Percentiles rank a stretch among this genome's conserved stretches.
These are phyloP conservation scores for Heptranchias perlo DNA, from an alignment of 2,113 vertebrate species.

Conservation along the genomic window DNA sequence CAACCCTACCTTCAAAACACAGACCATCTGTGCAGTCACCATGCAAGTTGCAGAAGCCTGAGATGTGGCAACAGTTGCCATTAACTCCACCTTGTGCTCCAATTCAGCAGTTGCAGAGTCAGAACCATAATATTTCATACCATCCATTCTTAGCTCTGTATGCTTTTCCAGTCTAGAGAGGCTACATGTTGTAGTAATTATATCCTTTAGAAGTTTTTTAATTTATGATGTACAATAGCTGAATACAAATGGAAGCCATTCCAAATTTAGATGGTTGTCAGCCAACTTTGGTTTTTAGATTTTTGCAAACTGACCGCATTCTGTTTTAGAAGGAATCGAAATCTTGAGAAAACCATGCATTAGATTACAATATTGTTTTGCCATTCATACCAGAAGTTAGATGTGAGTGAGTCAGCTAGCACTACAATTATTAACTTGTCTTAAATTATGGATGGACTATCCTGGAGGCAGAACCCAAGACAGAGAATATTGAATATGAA, in stretches of 20 bases:
- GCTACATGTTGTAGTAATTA: neutral
- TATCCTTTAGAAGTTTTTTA: neutral
- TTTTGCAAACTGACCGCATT: neutral
- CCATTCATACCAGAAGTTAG: neutral
- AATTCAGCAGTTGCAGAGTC: neutral
- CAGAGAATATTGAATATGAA: neutral
- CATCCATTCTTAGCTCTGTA: neutral
- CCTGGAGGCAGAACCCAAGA: neutral
- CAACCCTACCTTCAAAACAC: conserved; percentile 45
- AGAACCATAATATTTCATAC: neutral
- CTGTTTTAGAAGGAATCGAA: neutral
- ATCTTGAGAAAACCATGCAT: neutral
- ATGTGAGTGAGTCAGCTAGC: neutral
- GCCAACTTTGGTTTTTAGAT: neutral
- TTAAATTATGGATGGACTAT: neutral
- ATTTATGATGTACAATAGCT: neutral
- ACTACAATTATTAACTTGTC: neutral
- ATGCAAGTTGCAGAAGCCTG: neutral
- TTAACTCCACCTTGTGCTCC: neutral
- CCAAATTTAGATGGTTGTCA: neutral
- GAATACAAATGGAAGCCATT: neutral
- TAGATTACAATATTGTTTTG: neutral
- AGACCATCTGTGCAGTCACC: neutral
- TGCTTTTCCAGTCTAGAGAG: neutral
- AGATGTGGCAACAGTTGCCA: conserved; percentile 39